These are phyloP conservation scores for Chrysomela aeneicollis DNA, from an alignment of 2,888 invertebrate genomes.

Conservation along the genomic window DNA sequence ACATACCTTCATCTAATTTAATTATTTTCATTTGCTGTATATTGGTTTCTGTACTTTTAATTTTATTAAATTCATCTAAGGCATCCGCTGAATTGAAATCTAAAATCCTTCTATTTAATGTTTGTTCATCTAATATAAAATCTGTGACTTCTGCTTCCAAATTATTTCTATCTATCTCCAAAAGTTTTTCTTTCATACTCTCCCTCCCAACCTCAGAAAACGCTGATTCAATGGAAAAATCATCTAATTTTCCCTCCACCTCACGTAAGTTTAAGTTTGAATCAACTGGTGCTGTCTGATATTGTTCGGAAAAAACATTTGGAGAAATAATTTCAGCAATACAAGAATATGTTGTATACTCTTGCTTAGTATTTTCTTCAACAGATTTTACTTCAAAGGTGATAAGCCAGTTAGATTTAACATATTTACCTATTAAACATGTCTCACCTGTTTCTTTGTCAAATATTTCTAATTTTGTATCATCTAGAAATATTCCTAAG, in stretches of 20 bases:
- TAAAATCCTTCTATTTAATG: conserved; percentile 10
- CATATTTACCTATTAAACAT: conserved; percentile 3
- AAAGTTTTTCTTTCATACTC: background rate
- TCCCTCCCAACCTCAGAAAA: conserved; percentile 10
- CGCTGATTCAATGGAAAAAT: background rate
- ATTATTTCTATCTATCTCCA: background rate
- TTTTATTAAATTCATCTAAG: conserved; percentile 15
- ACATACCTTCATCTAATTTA: background rate
- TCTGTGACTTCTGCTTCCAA: background rate
- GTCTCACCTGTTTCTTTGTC: conserved; percentile 12
- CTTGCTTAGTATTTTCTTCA: background rate
- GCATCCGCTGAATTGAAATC: conserved; percentile 14
- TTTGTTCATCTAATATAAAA: conserved; percentile 3
- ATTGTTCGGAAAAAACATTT: conserved; percentile 31
- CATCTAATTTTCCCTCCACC: background rate
- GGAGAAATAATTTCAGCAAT: conserved; percentile 16
- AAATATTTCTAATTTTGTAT: conserved; percentile 4
- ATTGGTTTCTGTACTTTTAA: background rate
- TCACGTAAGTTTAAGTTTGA: background rate
- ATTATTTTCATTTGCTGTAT: no score
- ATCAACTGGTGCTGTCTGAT: conserved; percentile 5
- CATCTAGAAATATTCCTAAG: conserved; percentile 6
- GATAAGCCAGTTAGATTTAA: conserved; percentile 12
- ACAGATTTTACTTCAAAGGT: conserved; percentile 12
- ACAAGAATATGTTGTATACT: conserved; percentile 16